Evolutionary conservation across 2,888 invertebrate genomes (phyloP).

Genomic region (Diaperis boleti): DNA sequence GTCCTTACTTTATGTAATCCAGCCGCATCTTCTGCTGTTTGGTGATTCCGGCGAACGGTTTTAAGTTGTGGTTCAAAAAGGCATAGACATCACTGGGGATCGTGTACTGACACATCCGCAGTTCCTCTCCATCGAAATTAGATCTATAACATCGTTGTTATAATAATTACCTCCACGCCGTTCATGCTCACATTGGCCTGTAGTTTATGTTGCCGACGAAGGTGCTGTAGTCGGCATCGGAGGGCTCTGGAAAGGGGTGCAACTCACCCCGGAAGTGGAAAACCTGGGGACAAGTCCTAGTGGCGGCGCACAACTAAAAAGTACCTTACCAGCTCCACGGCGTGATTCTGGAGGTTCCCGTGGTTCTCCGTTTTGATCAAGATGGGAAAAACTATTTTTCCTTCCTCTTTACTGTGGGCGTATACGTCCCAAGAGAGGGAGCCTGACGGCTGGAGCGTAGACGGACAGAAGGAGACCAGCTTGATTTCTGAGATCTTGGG

Average conservation of each 20-base stretch:
- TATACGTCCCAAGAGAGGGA: background rate
- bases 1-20: constrained; percentile 31
- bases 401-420: background rate
- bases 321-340: constrained; percentile 14
- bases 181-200: constrained; percentile 14
- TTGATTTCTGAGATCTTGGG: background rate
- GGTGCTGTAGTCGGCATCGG: constrained; percentile 23
- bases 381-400: constrained; percentile 11
- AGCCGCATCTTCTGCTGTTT: constrained; percentile 17
- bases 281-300: constrained; percentile 39
- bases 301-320: background rate
- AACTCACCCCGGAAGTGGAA: constrained; percentile 46
- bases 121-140: constrained; percentile 6
- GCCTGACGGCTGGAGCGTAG: background rate
- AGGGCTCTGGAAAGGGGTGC: constrained; percentile 39
- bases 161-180: too few species aligned
- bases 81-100: constrained; percentile 37
- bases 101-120: too few species aligned
- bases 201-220: constrained; percentile 41
- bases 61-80: constrained; percentile 43
- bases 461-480: background rate
- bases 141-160: background rate
- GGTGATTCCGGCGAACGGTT: constrained; percentile 40
- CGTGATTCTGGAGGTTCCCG: background rate
- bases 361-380: background rate